A percentile compares a stretch with the other conserved stretches of the same genome.
Evolutionary conservation across 2,113 vertebrate genomes (phyloP).

Genomic region (Steatornis caripensis): DNA sequence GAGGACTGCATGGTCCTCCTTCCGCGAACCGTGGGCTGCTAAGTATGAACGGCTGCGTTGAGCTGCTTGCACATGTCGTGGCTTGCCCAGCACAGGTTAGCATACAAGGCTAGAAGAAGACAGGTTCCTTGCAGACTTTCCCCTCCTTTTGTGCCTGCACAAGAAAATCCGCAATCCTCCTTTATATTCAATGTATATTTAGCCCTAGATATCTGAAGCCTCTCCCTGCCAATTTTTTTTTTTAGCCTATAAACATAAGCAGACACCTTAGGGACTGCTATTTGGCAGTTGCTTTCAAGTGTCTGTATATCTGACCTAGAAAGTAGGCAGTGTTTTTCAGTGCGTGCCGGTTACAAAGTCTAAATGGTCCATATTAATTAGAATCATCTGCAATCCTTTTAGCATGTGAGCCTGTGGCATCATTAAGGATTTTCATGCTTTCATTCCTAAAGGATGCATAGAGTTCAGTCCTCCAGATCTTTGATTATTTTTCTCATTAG

Average conservation of each 20-base stretch:
- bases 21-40: neutral
- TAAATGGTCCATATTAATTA: slow-evolving; percentile 52
- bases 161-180: neutral
- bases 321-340: slow-evolving; percentile 19
- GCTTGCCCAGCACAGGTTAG: neutral
- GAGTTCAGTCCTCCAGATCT: slow-evolving; percentile 29
- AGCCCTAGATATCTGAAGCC: neutral
- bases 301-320: slow-evolving; percentile 45
- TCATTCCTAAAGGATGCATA: slow-evolving; percentile 46
- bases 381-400: slow-evolving; percentile 50
- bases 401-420: slow-evolving; percentile 46
- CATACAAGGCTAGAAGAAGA: neutral
- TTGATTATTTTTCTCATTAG: slow-evolving; percentile 67
- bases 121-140: neutral
- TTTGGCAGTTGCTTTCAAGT: slow-evolving; percentile 42
- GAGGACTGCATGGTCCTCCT: neutral
- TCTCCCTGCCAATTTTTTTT: neutral
- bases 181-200: neutral
- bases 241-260: neutral
- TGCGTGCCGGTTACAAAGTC: slow-evolving; percentile 11
- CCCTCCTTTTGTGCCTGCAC: neutral
- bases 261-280: slow-evolving; percentile 28
- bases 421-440: slow-evolving; percentile 56
- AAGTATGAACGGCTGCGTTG: neutral
- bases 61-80: neutral